A percentile compares a stretch with the other conserved stretches of the same genome.
phyloP scores from a whole-genome alignment of 30 jellyfish, hydroid and myxozoan genomes.

The Clytia hemisphaerica region DNA sequence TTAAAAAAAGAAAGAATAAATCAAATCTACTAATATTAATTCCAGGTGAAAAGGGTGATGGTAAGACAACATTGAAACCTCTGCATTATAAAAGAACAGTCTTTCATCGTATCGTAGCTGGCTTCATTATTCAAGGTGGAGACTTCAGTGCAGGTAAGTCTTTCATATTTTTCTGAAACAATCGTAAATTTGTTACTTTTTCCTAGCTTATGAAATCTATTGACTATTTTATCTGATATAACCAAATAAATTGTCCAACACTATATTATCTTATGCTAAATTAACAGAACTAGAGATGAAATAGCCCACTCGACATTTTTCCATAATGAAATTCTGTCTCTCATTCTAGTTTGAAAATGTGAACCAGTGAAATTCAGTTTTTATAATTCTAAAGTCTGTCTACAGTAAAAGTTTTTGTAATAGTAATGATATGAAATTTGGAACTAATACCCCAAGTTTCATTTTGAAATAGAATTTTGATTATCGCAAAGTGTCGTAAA shows the following conservation, averaged over 20 bases:
- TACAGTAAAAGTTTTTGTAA: too few species aligned
- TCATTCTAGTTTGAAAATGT: too few species aligned
- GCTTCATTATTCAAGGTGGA: conserved; percentile 97
- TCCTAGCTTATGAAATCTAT: not conserved
- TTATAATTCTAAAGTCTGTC: too few species aligned
- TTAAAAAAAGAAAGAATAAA: not conserved
- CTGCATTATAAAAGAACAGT: conserved; percentile 85
- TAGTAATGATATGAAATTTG: too few species aligned
- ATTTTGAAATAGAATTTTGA: too few species aligned
- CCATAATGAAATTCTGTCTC: too few species aligned
- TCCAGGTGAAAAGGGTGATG: conserved; percentile 96
- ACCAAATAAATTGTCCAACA: not conserved
- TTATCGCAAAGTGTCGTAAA: too few species aligned
- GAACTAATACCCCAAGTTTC: too few species aligned
- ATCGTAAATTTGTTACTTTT: not conserved
- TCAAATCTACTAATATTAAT: too few species aligned
- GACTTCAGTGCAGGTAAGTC: conserved; percentile 93
- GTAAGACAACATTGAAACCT: conserved; percentile 76
- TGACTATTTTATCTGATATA: not conserved
- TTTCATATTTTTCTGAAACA: not conserved
- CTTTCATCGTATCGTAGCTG: conserved; percentile 84
- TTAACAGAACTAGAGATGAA: not conserved
- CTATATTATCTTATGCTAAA: not conserved
- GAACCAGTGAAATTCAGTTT: too few species aligned
- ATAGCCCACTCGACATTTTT: not conserved